A percentile compares a stretch with the other conserved stretches of the same genome.
Evolutionary conservation across 2,113 vertebrate species (phyloP).

Genomic region (Bombycilla garrulus): DNA sequence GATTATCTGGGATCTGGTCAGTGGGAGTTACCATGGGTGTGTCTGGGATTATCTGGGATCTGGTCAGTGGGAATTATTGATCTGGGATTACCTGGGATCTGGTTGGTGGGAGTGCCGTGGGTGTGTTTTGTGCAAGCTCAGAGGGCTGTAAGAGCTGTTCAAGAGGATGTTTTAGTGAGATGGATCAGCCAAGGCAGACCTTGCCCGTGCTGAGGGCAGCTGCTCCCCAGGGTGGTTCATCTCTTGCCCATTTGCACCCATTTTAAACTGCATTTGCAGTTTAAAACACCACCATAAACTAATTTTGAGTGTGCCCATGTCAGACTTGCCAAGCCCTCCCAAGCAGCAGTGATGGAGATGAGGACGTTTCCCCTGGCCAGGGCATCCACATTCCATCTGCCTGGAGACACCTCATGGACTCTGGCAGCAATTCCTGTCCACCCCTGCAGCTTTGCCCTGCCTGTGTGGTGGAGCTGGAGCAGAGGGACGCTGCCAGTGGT

Average conservation of each 20-base stretch:
- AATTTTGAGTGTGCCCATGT: no score
- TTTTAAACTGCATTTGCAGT: no score
- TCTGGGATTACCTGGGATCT: background rate
- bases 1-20: background rate
- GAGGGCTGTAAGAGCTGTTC: background rate
- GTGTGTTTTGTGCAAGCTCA: background rate
- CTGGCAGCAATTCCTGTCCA: background rate
- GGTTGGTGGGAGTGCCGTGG: no score
- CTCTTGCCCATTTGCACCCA: background rate
- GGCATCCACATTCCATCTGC: background rate
- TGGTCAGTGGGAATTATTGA: background rate
- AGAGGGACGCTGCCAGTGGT: rapidly evolving
- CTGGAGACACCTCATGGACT: background rate
- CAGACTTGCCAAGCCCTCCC: background rate
- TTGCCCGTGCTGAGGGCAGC: background rate
- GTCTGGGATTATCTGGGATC: background rate
- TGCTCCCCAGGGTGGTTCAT: background rate
- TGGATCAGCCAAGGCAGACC: background rate
- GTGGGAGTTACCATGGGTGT: background rate
- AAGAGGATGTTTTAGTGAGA: background rate
- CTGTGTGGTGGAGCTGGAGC: background rate
- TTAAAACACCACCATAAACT: no score
- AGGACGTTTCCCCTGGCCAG: background rate
- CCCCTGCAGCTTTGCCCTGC: background rate
- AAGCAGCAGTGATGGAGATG: rapidly evolving